Evolutionary conservation across 2,888 invertebrate species (phyloP), one percentile per base, ranked within the genome.

Genomic region (Sinodicranocentrus sp.): DNA sequence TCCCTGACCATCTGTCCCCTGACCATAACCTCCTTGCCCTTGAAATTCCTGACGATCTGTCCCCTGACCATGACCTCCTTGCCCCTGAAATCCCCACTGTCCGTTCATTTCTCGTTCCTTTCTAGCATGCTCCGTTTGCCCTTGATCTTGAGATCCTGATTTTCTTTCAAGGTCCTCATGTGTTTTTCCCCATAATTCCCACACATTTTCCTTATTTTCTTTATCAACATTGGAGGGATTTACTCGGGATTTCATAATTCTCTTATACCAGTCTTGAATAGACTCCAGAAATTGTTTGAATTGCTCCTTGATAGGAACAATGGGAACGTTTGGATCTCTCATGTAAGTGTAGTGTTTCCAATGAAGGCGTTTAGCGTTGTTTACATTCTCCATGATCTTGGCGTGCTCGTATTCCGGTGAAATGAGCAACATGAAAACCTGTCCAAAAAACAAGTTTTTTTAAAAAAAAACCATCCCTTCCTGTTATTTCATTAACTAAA

Each of bases 361-460:
- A 0, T 48, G 26, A 8, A 54, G 54, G 13, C 79, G 28, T 48
- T 79, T 79, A 13, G 71, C 63, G 26, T 8, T 43, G 21, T 52
- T 43, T 0, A 48, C 13, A 54, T 72, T 33, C 19, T 52, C 79
- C 43, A 63, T 1, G 19, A 79, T 79, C 3, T 39, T 19, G 0
- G 48, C 65, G 15, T 72, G 52, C 10, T 79, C 79, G 52, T 65
- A 79, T 28, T 72, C 72, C 19, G 79, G 79, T 2, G 72, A 72
- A 1, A 79, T 61, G 0, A 70, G n/a, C 5, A 79, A 19, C 68
- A 77, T 17, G 33, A 33, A n/a, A n/a, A n/a, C n/a, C n/a, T n/a
- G n/a, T n/a, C n/a, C n/a, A n/a, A n/a, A n/a, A n/a, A n/a, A n/a
- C n/a, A n/a, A n/a, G n/a, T n/a, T n/a, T n/a, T n/a, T n/a, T n/a